Base-by-base conservation (phyloP, 1,140 invertebrate species). In the Drosophila jambulina region DNA sequence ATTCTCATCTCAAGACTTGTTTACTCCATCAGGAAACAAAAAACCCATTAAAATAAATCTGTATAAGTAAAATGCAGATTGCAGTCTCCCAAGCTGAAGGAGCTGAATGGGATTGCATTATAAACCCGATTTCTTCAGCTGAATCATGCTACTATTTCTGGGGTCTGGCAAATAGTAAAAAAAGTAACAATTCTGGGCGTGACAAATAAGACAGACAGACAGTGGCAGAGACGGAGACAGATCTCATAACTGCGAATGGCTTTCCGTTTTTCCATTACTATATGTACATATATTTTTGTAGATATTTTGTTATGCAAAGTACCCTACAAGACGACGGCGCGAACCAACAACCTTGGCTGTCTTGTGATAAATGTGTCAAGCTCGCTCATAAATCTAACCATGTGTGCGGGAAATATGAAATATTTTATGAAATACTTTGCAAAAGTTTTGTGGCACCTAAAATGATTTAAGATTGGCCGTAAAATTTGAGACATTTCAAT, bases 301-400 rank as follows among this genome's bases (percentile, higher is more conserved):
- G 7, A 25, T 27, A 71, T 51, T 72, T 72, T 60, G 68, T 29
- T 72, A 72, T 72, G 67, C 69, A 72, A 72, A 72, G 36, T 69
- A 67, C 45, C 19, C 42, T n/a, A 25, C 64, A 70, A 70, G 53
- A 71, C 65, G 25, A n/a, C 17, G 46, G 46, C 25, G 63, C 23
- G 29, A 13, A 46, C 48, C 48, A 51, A 69, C 36, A 72, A 42
- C 69, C 69, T 60, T 72, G 53, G 45, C 23, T 71, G 51, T 49
- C 67, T 51, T 29, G 32, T 72, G 69, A 59, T 72, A 72, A 72
- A 72, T 72, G 67, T 72, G 67, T 59, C 53, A 60, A 72, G 53
- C 53, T 29, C 21, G 69, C 69, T 72, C 69, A 71, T 72, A 72
- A 72, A 72, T 72, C 67, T 36, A 43, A 10, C 25, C 34, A 60